A percentile compares a stretch with the other conserved stretches of the same genome.
Conservation (phyloP, 2,888 invertebrate species). For the Chelonus formosanus region DNA sequence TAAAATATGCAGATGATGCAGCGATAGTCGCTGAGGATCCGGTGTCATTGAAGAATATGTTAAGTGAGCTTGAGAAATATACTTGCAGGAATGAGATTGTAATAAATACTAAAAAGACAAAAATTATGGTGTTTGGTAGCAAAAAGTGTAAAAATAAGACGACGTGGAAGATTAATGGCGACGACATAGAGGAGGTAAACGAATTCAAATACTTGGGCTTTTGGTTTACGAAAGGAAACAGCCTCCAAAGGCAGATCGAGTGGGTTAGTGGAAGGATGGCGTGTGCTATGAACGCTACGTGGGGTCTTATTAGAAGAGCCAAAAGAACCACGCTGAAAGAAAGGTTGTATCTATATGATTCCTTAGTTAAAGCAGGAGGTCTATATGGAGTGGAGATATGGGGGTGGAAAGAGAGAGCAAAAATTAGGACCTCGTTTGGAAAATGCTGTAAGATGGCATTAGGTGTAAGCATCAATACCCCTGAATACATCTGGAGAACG, state of each 20-base stretch:
- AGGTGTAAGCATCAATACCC: conserved; percentile 22
- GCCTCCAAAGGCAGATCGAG: conserved; percentile 4
- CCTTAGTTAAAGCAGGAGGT: conserved; percentile 18
- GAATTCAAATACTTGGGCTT: conserved; percentile 33
- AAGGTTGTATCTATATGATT: conserved; percentile 19
- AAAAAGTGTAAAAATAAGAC: conserved; percentile 20
- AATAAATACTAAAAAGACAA: conserved; percentile 36
- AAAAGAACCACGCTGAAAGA: background rate
- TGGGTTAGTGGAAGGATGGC: no score
- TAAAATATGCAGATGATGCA: conserved; percentile 36
- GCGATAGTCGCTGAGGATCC: conserved; percentile 26
- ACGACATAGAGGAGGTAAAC: conserved; percentile 27
- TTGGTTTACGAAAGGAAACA: conserved; percentile 26
- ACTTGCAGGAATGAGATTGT: conserved; percentile 17
- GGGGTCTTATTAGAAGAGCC: conserved; percentile 32
- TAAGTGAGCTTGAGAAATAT: conserved; percentile 24
- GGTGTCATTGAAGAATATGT: conserved; percentile 27
- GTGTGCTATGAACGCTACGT: conserved; percentile 19
- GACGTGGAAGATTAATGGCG: conserved; percentile 18
- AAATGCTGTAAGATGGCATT: conserved; percentile 16
- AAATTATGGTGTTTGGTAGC: conserved; percentile 34
- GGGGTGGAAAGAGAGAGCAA: conserved; percentile 15
- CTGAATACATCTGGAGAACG: conserved; percentile 20
- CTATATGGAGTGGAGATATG: conserved; percentile 31
- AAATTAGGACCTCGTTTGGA: conserved; percentile 10